Base-by-base conservation (phyloP, 1,140 invertebrate genomes). In the Dendroctonus valens region DNA sequence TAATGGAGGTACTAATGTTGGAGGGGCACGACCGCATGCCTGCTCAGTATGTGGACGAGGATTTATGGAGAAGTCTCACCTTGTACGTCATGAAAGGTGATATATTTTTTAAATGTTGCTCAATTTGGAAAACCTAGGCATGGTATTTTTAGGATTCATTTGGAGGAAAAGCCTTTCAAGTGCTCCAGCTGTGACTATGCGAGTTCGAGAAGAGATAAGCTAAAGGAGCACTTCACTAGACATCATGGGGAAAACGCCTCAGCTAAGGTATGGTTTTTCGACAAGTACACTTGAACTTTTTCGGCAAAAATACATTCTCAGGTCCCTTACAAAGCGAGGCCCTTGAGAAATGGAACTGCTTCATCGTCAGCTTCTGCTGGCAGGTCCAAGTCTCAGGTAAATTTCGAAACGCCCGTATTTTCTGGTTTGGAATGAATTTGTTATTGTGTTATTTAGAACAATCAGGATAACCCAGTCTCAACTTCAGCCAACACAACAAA, bases 61-160 rank as follows among this genome's bases (percentile, higher is more conserved):
- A 7, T 89, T 89, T 69, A 83, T 88, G 69, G 87, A 89, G 72
- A 87, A 86, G 68, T 86, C 84, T 41, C 88, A 89, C 77, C 75
- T 90, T 14, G 83, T 82, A 14, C 76, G 81, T 11, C 88, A 90
- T 74, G 84, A 87, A 71, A 76, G 84, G 59, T 61, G 26, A 14
- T 9, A 11, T 38, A 8, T 12, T 3, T 52, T 52, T 0, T n/a
- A n/a, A 15, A 9, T 46, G 42, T 46, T 46, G 42, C 12, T 46
- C 12, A 26, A 26, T 26, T 26, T 26, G 26, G 1, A 2, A 46
- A 1, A 46, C 9, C 8, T 15, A n/a, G 0, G 9, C 11, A 55
- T 55, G 26, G 5, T n/a, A n/a, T 55, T 59, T 61, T 12, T 52
- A 61, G 59, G 41, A 86, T 88, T 53, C 88, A 89, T 76, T 76